Base-by-base conservation (phyloP, 2,797 vertebrate species). In the Erpetoichthys calabaricus region DNA sequence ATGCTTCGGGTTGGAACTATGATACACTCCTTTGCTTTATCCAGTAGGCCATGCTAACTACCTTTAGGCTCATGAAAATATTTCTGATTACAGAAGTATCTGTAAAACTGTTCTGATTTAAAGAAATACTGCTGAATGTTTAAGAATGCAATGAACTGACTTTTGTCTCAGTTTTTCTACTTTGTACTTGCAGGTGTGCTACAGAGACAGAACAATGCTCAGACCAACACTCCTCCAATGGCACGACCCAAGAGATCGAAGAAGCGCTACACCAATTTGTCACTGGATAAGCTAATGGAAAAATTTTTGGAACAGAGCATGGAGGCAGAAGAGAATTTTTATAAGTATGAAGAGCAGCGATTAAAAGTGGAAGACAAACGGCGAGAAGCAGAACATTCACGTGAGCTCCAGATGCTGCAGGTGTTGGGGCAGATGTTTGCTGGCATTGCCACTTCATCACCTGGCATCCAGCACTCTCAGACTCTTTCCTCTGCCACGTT, bases 381-480 rank as follows among this genome's bases (percentile, higher is more conserved):
- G 5, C 73, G 89, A 9, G 89, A 94, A 64, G 80, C 84, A 0
- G 90, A 93, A 62, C 89, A 90, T 62, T 56, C 82, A 47, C 76
- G 89, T 58, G 91, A 92, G 76, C 76, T 92, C 62, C 89, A 91
- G 67, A 91, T 92, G 90, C 76, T 96, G 44, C 89, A 91, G 72
- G 89, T 92, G 88, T 76, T 92, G 56, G 90, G 89, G 49, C 91
- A 93, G 82, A 90, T 95, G 86, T 87, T 94, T 64, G 77, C 85
- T 65, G 76, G 78, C 72, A 79, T 93, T 64, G 79, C 85, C 60
- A 66, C 75, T 0, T 25, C 25, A 25, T 25, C 25, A 25, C 65
- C 81, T 42, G 67, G 75, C 0, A 64, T 81, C 3, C 55, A 74
- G 45, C 76, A 85, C 5, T 72, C 77, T 3, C 71, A 74, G 0